Evolutionary conservation across 2,888 invertebrate species (phyloP), one percentile per base, ranked within the genome.

Genomic region (Anagyrus pseudococci): DNA sequence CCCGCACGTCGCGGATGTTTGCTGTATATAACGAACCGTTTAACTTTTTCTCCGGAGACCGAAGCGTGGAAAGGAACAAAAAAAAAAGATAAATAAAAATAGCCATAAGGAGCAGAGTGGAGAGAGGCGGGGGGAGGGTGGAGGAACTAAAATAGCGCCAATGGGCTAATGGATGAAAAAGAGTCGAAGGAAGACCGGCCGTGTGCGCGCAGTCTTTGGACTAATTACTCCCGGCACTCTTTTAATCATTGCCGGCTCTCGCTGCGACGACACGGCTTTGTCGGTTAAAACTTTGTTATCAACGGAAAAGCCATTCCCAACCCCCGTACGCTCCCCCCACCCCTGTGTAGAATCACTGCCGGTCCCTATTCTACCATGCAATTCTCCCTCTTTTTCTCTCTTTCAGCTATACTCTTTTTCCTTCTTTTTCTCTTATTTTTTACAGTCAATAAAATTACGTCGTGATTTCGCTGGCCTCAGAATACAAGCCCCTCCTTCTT

Each of bases 211-310:
- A 37, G 37, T 50, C 55, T 53, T 62, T 50, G 52, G 52, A 52
- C 53, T 62, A 62, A 62, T 62, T 62, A 57, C 47, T 58, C 37
- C 56, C 8, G 62, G 50, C 40, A 29, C 41, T 62, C 58, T 62
- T 62, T 58, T 62, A 62, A 62, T 62, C 48, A 62, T 62, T 62
- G 62, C 46, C 50, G 13, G 48, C 37, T 25, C 46, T 2, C 33
- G 10, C 33, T 8, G 23, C 48, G 57, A 41, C 43, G 52, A 58
- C 40, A 62, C 25, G 60, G 56, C 61, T 61, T 61, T 61, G 61
- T 61, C 19, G 61, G 49, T 57, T 63, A 58, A 58, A 58, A 58
- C 58, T 63, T 63, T 58, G 54, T 58, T 58, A 58, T 58, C 58
- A 58, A 33, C 47, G 23, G 26, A 20, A 29, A 44, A 50, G 50